Conservation (phyloP, 2,113 vertebrate genomes). For the Aleadryas rufinucha region DNA sequence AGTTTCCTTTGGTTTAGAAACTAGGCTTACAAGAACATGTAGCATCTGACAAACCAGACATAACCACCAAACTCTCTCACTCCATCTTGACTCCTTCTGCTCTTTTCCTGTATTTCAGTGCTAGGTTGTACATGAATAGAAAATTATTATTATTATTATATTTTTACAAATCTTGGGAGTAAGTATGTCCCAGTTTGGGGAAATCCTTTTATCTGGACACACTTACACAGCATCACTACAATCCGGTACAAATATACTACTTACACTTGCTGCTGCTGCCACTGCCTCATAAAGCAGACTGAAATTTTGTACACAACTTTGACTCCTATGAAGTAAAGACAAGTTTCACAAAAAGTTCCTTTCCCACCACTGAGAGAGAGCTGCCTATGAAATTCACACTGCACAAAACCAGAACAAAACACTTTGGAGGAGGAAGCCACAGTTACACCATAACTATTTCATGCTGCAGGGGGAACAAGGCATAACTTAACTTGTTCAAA, state of each 20-base stretch:
- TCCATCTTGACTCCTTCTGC: not conserved
- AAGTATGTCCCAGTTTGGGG: not conserved
- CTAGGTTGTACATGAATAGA: not conserved
- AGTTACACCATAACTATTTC: not conserved
- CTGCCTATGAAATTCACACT: not conserved
- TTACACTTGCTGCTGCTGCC: not conserved
- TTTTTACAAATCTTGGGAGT: not conserved
- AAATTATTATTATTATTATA: not conserved
- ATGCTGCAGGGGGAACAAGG: not conserved
- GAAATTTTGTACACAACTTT: not conserved
- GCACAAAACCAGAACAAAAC: not conserved
- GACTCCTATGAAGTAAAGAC: not conserved
- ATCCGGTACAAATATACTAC: not conserved
- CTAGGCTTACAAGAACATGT: not conserved
- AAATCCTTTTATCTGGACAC: not conserved
- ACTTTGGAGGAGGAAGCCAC: not conserved
- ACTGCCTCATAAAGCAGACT: not conserved
- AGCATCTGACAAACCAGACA: not conserved
- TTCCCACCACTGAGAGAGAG: not conserved
- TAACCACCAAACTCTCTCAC: not conserved
- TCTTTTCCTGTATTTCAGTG: not conserved
- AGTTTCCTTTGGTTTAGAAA: not conserved
- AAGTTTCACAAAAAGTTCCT: not conserved
- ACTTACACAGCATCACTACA: not conserved
- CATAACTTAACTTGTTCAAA: not conserved